These are phyloP conservation scores for Drosophila stalkeri DNA, from an alignment of 2,888 invertebrate genomes.

Conservation along the genomic window DNA sequence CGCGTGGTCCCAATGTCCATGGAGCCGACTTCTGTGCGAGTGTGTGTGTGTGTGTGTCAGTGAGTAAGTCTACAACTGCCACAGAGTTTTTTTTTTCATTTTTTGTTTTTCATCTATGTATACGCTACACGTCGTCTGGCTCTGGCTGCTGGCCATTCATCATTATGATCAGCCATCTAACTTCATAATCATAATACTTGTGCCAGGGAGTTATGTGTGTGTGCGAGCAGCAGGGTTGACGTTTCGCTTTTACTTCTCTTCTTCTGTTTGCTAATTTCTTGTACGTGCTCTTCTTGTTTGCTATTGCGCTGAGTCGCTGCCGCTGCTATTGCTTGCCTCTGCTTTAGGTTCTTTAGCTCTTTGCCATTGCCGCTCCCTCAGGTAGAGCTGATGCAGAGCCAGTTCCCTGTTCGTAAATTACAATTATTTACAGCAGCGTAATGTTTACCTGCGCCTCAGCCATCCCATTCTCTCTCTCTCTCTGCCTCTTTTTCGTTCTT, in stretches of 20 bases:
- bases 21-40: slow-evolving; percentile 30
- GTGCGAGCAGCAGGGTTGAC: slow-evolving; percentile 39
- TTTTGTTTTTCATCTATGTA: slow-evolving; percentile 20
- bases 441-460: slow-evolving; percentile 42
- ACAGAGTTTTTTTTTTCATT: slow-evolving; percentile 35
- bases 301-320: slow-evolving; percentile 46
- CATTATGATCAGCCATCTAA: slow-evolving; percentile 69
- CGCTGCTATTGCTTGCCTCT: slow-evolving; percentile 17
- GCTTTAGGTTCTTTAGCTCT: slow-evolving; percentile 39
- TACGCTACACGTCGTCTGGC: slow-evolving; percentile 34
- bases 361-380: slow-evolving; percentile 62
- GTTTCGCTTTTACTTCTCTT: slow-evolving; percentile 67
- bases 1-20: slow-evolving; percentile 74
- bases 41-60: slow-evolving; percentile 14
- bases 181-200: slow-evolving; percentile 66
- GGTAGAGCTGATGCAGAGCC: slow-evolving; percentile 57
- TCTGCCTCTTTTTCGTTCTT: background rate
- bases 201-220: slow-evolving; percentile 8
- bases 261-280: slow-evolving; percentile 76
- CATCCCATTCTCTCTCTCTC: slow-evolving; percentile 6
- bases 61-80: slow-evolving; percentile 64
- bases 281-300: slow-evolving; percentile 75
- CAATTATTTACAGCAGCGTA: slow-evolving; percentile 72
- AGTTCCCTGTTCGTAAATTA: slow-evolving; percentile 67
- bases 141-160: slow-evolving; percentile 63